Conservation (phyloP, 2,113 vertebrate species). For the Colinus virginianus region DNA sequence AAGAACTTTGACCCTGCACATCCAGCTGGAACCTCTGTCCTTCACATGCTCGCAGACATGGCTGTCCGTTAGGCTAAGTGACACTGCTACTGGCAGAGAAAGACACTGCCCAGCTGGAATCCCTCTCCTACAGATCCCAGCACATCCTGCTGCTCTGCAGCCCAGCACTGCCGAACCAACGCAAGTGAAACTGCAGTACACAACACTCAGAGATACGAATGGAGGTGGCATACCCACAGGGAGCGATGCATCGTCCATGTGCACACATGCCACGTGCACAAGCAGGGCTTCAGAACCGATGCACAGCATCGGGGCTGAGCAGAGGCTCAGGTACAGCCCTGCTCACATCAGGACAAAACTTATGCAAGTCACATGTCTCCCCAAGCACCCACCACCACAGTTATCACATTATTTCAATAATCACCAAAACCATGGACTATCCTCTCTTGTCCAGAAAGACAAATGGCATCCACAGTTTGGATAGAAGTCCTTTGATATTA, state of each 20-base stretch:
- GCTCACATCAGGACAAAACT: background rate
- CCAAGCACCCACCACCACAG: background rate
- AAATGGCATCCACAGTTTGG: background rate
- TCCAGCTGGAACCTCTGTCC: background rate
- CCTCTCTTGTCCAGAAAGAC: background rate
- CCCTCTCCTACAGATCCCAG: background rate
- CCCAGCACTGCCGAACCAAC: rapidly evolving
- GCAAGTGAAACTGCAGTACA: background rate
- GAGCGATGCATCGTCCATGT: background rate
- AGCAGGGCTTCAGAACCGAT: background rate
- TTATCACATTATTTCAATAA: background rate
- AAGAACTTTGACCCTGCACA: conserved; percentile 46
- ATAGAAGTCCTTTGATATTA: background rate
- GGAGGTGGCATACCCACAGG: background rate
- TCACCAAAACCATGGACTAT: background rate
- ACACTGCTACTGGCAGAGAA: background rate
- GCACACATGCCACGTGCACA: rapidly evolving
- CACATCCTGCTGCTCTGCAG: background rate
- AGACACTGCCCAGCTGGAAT: background rate
- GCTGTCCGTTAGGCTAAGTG: background rate
- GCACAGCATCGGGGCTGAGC: background rate
- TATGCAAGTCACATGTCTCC: background rate
- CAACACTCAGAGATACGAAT: background rate
- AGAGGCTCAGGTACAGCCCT: background rate
- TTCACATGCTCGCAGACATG: background rate